A percentile compares a stretch with the other conserved stretches of the same genome.
Conservation (phyloP, 2,888 invertebrate species). For the Plebejus argus region DNA sequence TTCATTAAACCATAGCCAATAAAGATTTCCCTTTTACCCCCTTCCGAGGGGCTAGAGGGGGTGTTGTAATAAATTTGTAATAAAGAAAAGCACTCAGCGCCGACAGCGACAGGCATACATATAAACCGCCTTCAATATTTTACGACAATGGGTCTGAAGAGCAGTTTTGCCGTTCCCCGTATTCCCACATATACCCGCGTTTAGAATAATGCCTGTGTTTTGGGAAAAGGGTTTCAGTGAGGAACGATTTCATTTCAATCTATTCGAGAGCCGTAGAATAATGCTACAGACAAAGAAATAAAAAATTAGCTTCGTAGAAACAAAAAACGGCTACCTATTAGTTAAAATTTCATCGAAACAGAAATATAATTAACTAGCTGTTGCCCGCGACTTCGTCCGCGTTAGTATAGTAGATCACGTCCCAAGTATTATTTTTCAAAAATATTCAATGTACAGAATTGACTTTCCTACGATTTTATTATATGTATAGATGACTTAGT, state of each 20-base stretch:
- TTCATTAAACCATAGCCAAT: constrained; percentile 65
- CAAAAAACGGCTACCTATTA: too few species aligned
- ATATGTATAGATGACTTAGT: too few species aligned
- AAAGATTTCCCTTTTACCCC: constrained; percentile 56
- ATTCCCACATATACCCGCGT: constrained; percentile 24
- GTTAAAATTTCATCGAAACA: too few species aligned
- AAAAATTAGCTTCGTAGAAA: too few species aligned
- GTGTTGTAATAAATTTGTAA: constrained; percentile 65
- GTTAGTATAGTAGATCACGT: too few species aligned
- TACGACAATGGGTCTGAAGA: constrained; percentile 42
- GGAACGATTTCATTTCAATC: not conserved
- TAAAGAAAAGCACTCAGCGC: constrained; percentile 56
- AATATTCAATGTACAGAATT: too few species aligned
- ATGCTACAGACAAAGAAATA: not conserved
- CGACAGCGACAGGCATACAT: constrained; percentile 43
- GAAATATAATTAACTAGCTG: too few species aligned
- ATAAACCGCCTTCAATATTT: constrained; percentile 44
- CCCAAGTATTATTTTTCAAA: too few species aligned
- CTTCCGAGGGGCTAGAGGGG: constrained; percentile 46
- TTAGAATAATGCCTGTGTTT: constrained; percentile 13
- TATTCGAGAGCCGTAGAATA: not conserved
- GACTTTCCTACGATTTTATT: too few species aligned
- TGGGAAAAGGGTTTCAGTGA: not conserved
- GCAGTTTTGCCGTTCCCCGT: constrained; percentile 26
- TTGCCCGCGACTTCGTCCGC: too few species aligned